Percentiles rank a stretch among this genome's conserved stretches.
Evolutionary conservation across 2,888 invertebrate genomes (phyloP).

Genomic region (Himalopsyche anomala): DNA sequence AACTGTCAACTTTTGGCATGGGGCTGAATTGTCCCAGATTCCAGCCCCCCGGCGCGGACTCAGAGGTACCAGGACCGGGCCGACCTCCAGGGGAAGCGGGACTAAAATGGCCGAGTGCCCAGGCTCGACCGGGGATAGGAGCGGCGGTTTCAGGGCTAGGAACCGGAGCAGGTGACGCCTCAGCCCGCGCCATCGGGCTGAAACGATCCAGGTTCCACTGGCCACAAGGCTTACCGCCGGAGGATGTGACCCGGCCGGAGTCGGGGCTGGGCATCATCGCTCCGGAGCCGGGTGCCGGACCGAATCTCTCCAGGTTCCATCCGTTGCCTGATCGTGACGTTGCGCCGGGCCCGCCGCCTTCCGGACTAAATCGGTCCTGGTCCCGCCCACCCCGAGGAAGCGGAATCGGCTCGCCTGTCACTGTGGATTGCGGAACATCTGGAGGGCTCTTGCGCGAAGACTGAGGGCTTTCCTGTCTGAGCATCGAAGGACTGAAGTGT

Average conservation of each 20-base stretch:
- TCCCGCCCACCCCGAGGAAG: slow-evolving; percentile 32
- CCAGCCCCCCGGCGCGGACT: slow-evolving; percentile 46
- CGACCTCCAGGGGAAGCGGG: slow-evolving; percentile 69
- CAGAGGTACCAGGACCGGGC: slow-evolving; percentile 34
- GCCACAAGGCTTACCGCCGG: slow-evolving; percentile 60
- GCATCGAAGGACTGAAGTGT: slow-evolving; percentile 65
- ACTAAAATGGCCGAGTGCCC: slow-evolving; percentile 69
- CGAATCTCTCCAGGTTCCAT: slow-evolving; percentile 64
- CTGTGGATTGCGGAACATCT: slow-evolving; percentile 36
- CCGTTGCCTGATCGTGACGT: slow-evolving; percentile 34
- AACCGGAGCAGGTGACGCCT: slow-evolving; percentile 60
- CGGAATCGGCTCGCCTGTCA: slow-evolving; percentile 43
- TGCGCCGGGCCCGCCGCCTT: neutral
- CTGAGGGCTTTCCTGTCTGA: slow-evolving; percentile 68
- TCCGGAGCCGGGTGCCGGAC: slow-evolving; percentile 61
- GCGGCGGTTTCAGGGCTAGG: slow-evolving; percentile 60
- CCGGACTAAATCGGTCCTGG: slow-evolving; percentile 71
- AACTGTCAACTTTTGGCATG: slow-evolving; percentile 62
- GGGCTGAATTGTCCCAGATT: slow-evolving; percentile 64
- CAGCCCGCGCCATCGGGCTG: slow-evolving; percentile 62
- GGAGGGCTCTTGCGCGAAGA: slow-evolving; percentile 51
- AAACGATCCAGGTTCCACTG: slow-evolving; percentile 65
- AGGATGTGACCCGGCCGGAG: slow-evolving; percentile 63
- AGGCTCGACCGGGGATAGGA: slow-evolving; percentile 37
- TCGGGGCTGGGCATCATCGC: slow-evolving; percentile 64